Evolutionary conservation across 1,140 invertebrate genomes (phyloP), one percentile per base, ranked within the genome.

Genomic region (Neodiprion fabricii): DNA sequence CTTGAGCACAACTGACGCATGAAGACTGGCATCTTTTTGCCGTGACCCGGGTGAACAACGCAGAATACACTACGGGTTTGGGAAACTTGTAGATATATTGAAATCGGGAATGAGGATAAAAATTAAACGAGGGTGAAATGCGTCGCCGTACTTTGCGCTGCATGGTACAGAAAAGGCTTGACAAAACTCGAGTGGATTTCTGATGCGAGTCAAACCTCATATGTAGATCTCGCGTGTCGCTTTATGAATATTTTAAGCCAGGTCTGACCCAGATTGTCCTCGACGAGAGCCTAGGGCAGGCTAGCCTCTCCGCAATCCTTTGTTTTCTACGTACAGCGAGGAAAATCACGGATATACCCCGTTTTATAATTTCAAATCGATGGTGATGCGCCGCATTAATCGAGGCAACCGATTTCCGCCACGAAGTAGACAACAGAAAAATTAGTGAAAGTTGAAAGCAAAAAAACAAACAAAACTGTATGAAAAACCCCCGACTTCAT

Each of bases 191-290:
- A 82, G 77, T 83, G 79, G 74, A 81, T 84, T 82, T 85, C 78
- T 82, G 83, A 84, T 84, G 78, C 75, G 82, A 83, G 82, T 85
- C 81, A 79, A 85, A 84, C 50, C 75, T 79, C 80, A 75, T 82
- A 83, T 81, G 80, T 82, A 79, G 78, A 84, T 82, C 79, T 86
- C 84, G 85, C 85, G 67, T 85, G 83, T 78, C 68, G 80, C 79
- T 85, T 85, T 82, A 82, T 86, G 83, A 85, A 86, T 86, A 86
- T 85, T 86, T 85, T 81, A 85, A 86, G 83, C 82, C 74, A 79
- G 80, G 75, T 79, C 81, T 86, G 85, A 85, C 85, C 85, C 79
- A 85, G 84, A 86, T 86, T 82, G 80, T 85, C 79, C 79, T 81
- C 78, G 77, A 61, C 79, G 79, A 80, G 81, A 61, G 53, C 53